phyloP scores from a whole-genome alignment of 2,888 invertebrate genomes.

The Arctia plantaginis region DNA sequence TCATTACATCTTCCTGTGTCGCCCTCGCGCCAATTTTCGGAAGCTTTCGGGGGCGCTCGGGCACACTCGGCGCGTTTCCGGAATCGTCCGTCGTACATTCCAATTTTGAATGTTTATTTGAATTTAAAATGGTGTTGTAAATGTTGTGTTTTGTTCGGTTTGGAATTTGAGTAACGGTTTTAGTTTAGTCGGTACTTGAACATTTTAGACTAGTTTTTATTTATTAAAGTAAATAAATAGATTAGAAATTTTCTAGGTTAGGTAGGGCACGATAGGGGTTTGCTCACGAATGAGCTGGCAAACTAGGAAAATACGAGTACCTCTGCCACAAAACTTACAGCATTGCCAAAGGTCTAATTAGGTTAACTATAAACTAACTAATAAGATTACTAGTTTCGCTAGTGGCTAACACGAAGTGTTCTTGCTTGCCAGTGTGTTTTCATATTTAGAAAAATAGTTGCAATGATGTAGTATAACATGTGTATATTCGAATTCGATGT shows the following conservation, averaged over 20 bases:
- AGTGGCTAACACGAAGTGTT: not conserved
- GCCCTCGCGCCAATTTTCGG: constrained; percentile 74
- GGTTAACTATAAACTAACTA: not conserved
- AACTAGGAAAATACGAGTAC: not conserved
- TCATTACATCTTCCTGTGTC: constrained; percentile 84
- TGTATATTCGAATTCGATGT: too few species aligned
- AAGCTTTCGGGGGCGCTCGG: constrained; percentile 72
- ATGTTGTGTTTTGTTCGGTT: constrained; percentile 33
- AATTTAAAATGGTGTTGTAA: constrained; percentile 45
- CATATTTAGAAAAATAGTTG: not conserved
- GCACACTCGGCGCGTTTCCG: constrained; percentile 68
- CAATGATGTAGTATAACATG: too few species aligned
- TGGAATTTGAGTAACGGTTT: constrained; percentile 9
- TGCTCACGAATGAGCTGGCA: not conserved
- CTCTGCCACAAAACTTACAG: not conserved
- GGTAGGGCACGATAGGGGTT: not conserved
- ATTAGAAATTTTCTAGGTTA: not conserved
- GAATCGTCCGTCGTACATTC: constrained; percentile 59
- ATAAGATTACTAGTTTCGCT: not conserved
- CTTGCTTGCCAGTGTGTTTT: not conserved
- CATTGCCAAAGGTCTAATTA: not conserved
- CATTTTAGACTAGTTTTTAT: not conserved
- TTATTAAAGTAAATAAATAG: not conserved
- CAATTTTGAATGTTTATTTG: constrained; percentile 58
- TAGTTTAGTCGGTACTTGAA: constrained; percentile 9